Percentiles rank a stretch among this genome's conserved stretches.
phyloP scores from a whole-genome alignment of 2,888 invertebrate genomes.

The Chalcosyrphus nemorum region DNA sequence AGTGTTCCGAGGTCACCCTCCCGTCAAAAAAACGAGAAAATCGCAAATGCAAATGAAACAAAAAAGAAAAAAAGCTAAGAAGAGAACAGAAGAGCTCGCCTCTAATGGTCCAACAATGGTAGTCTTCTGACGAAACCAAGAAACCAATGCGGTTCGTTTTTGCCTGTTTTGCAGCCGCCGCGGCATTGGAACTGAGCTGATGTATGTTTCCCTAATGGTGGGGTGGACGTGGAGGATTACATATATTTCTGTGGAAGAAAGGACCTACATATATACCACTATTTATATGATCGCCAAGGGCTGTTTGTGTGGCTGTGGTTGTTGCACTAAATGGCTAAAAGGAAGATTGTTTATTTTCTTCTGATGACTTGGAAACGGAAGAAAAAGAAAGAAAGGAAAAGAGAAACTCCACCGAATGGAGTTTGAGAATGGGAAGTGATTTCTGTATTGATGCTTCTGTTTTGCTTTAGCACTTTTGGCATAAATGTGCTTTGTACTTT shows the following conservation, averaged over 20 bases:
- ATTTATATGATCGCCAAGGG: conserved; percentile 51
- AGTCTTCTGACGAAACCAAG: conserved; percentile 37
- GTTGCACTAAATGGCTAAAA: conserved; percentile 51
- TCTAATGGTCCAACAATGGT: conserved; percentile 45
- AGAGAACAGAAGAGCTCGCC: neutral
- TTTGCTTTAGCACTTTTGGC: neutral
- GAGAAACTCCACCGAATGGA: neutral
- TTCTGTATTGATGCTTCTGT: neutral
- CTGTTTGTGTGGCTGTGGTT: conserved; percentile 46
- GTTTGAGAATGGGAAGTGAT: neutral
- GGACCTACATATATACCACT: neutral
- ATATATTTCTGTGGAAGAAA: conserved; percentile 5
- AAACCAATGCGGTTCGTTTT: conserved; percentile 33
- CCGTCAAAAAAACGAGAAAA: conserved; percentile 15
- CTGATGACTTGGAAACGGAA: neutral
- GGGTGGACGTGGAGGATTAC: neutral
- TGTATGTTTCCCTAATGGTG: conserved; percentile 9
- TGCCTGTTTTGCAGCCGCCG: neutral
- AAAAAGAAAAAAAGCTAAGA: conserved; percentile 12
- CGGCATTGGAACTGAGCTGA: neutral
- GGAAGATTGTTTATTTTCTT: neutral
- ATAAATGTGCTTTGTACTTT: neutral
- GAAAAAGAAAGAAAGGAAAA: neutral
- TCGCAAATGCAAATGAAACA: conserved; percentile 33
- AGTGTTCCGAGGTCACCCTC: conserved; percentile 60